These are phyloP conservation scores for Garrulus glandarius DNA, from an alignment of 2,797 vertebrate species.

Conservation along the genomic window DNA sequence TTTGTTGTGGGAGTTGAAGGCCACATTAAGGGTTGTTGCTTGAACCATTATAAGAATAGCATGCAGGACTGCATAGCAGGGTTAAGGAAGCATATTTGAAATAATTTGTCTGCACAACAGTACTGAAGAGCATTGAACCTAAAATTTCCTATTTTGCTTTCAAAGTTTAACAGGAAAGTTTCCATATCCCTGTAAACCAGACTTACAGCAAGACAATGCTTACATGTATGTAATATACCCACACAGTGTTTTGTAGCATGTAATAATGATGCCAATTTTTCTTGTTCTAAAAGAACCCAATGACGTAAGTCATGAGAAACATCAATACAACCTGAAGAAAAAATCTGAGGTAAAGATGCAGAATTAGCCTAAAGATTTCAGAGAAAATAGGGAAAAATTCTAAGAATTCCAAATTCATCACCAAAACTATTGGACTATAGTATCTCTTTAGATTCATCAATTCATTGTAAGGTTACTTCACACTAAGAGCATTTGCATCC, in stretches of 20 bases:
- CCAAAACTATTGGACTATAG: accelerated
- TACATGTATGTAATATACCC: not conserved
- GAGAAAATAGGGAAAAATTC: not conserved
- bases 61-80: constrained; percentile 83
- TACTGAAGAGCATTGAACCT: not conserved
- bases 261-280: not conserved
- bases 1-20: constrained; percentile 98
- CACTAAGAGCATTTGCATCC: not conserved
- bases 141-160: not conserved
- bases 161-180: not conserved
- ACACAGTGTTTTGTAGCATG: not conserved
- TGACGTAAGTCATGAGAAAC: not conserved
- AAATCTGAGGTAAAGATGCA: not conserved
- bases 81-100: constrained; percentile 53
- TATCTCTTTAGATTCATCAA: not conserved
- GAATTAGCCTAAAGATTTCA: not conserved
- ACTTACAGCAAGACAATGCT: not conserved
- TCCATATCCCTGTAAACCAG: not conserved
- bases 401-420: not conserved
- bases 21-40: constrained; percentile 95
- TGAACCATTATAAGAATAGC: constrained; percentile 97
- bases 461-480: not conserved
- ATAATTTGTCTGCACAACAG: not conserved
- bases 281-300: not conserved
- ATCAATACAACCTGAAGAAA: not conserved